A percentile compares a stretch with the other conserved stretches of the same genome.
Conservation (phyloP, 2,888 invertebrate genomes). For the Ichneumoninae sp. region DNA sequence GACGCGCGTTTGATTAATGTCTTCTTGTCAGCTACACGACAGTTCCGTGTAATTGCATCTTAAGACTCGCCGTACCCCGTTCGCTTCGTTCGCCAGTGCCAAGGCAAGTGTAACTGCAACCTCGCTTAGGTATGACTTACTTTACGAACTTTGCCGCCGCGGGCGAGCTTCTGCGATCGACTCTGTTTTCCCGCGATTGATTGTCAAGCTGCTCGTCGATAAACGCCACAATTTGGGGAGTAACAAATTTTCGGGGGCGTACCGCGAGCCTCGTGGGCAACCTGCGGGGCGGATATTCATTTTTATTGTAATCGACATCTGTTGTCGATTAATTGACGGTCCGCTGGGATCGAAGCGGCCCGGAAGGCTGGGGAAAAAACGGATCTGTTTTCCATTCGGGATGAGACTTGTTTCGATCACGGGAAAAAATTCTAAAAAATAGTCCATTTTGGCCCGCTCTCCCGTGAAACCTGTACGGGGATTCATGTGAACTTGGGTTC, state of each 20-base stretch:
- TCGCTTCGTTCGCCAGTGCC: constrained; percentile 21
- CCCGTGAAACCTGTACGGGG: not conserved
- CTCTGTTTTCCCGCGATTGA: constrained; percentile 45
- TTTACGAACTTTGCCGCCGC: constrained; percentile 40
- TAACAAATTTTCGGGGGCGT: not conserved
- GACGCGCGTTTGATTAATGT: constrained; percentile 65
- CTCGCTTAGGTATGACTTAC: constrained; percentile 39
- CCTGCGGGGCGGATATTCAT: not conserved
- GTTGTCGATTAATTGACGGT: not conserved
- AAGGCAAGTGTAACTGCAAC: constrained; percentile 32
- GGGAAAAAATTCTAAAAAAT: not conserved
- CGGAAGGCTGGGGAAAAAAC: not conserved
- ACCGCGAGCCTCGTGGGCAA: not conserved
- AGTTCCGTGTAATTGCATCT: constrained; percentile 66
- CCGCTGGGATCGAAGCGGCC: not conserved
- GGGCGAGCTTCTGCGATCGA: constrained; percentile 56
- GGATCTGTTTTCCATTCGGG: not conserved
- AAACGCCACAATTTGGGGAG: constrained; percentile 33
- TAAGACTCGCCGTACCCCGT: constrained; percentile 31
- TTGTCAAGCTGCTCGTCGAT: constrained; percentile 55
- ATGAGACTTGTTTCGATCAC: not conserved
- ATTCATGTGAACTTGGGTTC: not conserved
- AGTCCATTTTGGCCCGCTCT: not conserved
- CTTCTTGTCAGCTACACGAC: constrained; percentile 66
- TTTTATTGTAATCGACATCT: not conserved